These are phyloP conservation scores for Drosophila percnosoma DNA, from an alignment of 2,888 invertebrate species.

Conservation along the genomic window DNA sequence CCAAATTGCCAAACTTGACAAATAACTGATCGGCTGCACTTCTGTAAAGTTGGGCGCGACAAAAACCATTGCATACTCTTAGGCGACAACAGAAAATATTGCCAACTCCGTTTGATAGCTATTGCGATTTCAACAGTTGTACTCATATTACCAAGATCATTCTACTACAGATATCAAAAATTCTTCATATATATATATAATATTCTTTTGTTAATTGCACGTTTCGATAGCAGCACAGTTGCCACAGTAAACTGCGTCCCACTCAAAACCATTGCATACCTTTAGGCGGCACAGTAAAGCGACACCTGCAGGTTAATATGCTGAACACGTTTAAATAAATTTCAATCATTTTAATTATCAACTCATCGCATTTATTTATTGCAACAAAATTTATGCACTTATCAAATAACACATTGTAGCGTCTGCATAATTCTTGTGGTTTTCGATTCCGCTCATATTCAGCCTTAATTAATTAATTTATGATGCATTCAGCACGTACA, in stretches of 20 bases:
- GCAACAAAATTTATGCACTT: slow-evolving; percentile 8
- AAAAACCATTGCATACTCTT: not conserved
- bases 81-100: not conserved
- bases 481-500: slow-evolving; percentile 30
- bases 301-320: not conserved
- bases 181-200: not conserved
- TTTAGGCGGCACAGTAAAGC: slow-evolving; percentile 31
- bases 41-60: not conserved
- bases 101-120: not conserved
- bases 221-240: not conserved
- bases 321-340: not conserved
- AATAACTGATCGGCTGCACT: not conserved
- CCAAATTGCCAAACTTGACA: not conserved
- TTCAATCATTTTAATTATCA: slow-evolving; percentile 7
- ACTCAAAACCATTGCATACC: slow-evolving; percentile 35
- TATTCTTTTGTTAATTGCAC: not conserved
- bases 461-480: slow-evolving; percentile 56
- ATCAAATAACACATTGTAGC: slow-evolving; percentile 8
- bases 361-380: slow-evolving; percentile 42
- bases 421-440: slow-evolving; percentile 29
- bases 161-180: not conserved
- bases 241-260: not conserved
- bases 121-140: not conserved
- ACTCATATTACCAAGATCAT: not conserved
- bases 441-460: slow-evolving; percentile 26